Conservation (phyloP, 2,888 invertebrate genomes). For the Hypomecis punctinalis region DNA sequence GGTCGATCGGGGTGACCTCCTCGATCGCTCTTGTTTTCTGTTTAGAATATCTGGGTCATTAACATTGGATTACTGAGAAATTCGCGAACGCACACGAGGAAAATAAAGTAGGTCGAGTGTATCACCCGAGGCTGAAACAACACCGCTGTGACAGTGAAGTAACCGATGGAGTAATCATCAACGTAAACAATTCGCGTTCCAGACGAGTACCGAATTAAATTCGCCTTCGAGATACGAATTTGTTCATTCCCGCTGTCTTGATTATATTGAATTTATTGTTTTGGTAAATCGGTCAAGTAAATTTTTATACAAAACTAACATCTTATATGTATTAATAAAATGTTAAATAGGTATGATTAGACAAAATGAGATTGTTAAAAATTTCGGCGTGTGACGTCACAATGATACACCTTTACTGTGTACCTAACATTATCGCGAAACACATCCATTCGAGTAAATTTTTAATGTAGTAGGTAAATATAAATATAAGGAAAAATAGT, state of each 20-base stretch:
- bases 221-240: conserved; percentile 18
- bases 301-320: too few relatives aligned
- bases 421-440: too few relatives aligned
- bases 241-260: conserved; percentile 9
- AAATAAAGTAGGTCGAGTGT: conserved; percentile 74
- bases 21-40: conserved; percentile 38
- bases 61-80: conserved; percentile 72
- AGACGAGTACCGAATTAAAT: conserved; percentile 35
- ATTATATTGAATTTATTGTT: background rate
- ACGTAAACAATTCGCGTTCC: conserved; percentile 40
- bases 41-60: conserved; percentile 72
- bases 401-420: too few relatives aligned
- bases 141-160: conserved; percentile 57
- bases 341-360: too few relatives aligned
- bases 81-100: conserved; percentile 66
- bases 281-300: too few relatives aligned
- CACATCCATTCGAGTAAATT: too few relatives aligned
- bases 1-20: conserved; percentile 42
- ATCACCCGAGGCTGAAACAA: conserved; percentile 63
- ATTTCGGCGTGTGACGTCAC: too few relatives aligned
- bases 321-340: too few relatives aligned
- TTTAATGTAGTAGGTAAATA: too few relatives aligned
- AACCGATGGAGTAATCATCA: conserved; percentile 49
- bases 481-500: too few relatives aligned
- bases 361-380: too few relatives aligned